Conservation (phyloP, 2,888 invertebrate genomes). For the Ceramica pisi region DNA sequence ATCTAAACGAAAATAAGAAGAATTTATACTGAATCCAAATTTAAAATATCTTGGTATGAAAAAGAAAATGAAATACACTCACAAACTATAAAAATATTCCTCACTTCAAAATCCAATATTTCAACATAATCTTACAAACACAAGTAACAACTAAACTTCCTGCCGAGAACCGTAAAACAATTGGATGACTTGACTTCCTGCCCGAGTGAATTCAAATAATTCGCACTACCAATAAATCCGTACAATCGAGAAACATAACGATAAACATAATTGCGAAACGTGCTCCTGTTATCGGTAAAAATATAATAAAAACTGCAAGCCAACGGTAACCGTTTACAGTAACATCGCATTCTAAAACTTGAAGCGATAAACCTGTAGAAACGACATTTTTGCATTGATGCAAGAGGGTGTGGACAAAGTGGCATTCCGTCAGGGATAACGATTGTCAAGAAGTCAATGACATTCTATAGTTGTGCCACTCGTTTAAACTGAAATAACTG, state of each 20-base stretch:
- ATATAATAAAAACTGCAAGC: slow-evolving; percentile 25
- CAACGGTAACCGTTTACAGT: slow-evolving; percentile 1
- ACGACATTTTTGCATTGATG: background rate
- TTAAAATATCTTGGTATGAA: background rate
- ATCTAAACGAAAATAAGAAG: too few species aligned
- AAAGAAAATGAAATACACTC: background rate
- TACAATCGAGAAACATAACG: slow-evolving; percentile 4
- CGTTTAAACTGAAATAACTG: too few species aligned
- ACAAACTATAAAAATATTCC: background rate
- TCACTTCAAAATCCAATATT: background rate
- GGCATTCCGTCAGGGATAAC: background rate
- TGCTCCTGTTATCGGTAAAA: slow-evolving; percentile 31
- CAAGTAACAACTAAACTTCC: slow-evolving; percentile 1
- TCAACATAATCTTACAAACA: background rate
- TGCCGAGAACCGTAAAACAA: background rate
- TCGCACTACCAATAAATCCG: slow-evolving; percentile 25
- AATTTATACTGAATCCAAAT: background rate
- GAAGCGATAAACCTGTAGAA: background rate
- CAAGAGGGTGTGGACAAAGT: background rate
- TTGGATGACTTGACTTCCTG: slow-evolving; percentile 15
- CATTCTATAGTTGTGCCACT: background rate
- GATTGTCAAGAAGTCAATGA: background rate
- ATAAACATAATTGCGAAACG: slow-evolving; percentile 48
- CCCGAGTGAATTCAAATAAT: slow-evolving; percentile 24
- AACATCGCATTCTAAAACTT: background rate